These are phyloP conservation scores for Pachypeltis micranthus DNA, from an alignment of 1,140 invertebrate genomes.

Conservation along the genomic window DNA sequence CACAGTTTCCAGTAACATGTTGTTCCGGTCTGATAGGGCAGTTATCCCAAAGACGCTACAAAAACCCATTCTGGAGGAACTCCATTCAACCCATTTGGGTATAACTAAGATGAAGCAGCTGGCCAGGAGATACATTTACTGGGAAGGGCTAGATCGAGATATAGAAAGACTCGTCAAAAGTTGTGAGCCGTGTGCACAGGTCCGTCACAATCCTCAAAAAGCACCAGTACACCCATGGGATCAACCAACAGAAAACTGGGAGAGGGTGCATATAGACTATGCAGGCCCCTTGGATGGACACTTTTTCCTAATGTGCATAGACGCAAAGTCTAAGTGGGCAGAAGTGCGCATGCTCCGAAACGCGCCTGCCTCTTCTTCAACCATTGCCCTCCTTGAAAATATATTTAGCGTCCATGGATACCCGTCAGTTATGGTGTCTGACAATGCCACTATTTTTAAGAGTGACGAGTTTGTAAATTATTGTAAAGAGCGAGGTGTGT, in stretches of 20 bases:
- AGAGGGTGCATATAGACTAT: slow-evolving; percentile 31
- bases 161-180: slow-evolving; percentile 27
- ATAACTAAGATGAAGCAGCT: slow-evolving; percentile 31
- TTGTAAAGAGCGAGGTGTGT: slow-evolving; percentile 23
- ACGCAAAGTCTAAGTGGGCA: slow-evolving; percentile 29
- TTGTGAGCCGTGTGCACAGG: slow-evolving; percentile 24
- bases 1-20: slow-evolving; percentile 12
- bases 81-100: slow-evolving; percentile 26
- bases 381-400: slow-evolving; percentile 12
- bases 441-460: slow-evolving; percentile 29
- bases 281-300: slow-evolving; percentile 28
- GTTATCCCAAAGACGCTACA: slow-evolving; percentile 17
- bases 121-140: slow-evolving; percentile 26
- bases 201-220: slow-evolving; percentile 25
- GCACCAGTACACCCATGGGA: slow-evolving; percentile 27
- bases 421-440: slow-evolving; percentile 26
- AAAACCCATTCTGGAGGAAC: slow-evolving; percentile 14
- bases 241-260: slow-evolving; percentile 26
- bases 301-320: slow-evolving; percentile 36
- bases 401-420: slow-evolving; percentile 15
- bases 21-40: slow-evolving; percentile 12
- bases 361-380: background rate
- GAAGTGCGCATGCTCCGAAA: background rate
- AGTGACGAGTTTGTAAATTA: slow-evolving; percentile 30
- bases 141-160: slow-evolving; percentile 27